Evolutionary conservation across 2,113 vertebrate species (phyloP).

Genomic region (Calyptommatus sinebrachiatus): DNA sequence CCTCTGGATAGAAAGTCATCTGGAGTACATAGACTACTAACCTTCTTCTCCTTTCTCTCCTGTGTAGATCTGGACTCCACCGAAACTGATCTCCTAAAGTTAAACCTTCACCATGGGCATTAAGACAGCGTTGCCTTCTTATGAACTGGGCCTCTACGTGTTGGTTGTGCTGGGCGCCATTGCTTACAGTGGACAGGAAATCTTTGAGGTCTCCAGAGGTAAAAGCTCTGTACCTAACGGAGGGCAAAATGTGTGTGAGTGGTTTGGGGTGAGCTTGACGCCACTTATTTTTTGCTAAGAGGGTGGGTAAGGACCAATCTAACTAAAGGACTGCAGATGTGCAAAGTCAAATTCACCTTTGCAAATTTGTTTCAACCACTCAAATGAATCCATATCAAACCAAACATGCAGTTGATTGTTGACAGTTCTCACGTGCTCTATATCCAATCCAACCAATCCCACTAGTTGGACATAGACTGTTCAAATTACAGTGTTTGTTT

Average conservation of each 20-base stretch:
- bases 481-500: no score
- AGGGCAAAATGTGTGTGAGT: rapidly evolving
- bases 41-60: no score
- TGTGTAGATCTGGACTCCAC: constrained; percentile 21
- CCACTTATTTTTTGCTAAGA: rapidly evolving
- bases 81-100: rapidly evolving
- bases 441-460: no score
- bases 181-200: constrained; percentile 83
- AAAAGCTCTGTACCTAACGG: background rate
- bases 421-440: no score
- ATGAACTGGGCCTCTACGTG: constrained; percentile 88
- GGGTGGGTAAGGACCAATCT: no score
- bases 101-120: constrained; percentile 77
- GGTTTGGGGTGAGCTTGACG: rapidly evolving
- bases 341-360: no score
- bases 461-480: no score
- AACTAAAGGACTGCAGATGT: no score
- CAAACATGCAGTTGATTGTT: no score
- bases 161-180: constrained; percentile 80
- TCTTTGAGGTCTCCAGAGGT: constrained; percentile 89
- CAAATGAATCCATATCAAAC: no score
- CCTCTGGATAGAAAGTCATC: background rate
- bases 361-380: no score
- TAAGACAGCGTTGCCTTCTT: constrained; percentile 82
- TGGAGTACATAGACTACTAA: background rate